phyloP scores from a whole-genome alignment of 2,113 vertebrate species.

The Catharus minimus region DNA sequence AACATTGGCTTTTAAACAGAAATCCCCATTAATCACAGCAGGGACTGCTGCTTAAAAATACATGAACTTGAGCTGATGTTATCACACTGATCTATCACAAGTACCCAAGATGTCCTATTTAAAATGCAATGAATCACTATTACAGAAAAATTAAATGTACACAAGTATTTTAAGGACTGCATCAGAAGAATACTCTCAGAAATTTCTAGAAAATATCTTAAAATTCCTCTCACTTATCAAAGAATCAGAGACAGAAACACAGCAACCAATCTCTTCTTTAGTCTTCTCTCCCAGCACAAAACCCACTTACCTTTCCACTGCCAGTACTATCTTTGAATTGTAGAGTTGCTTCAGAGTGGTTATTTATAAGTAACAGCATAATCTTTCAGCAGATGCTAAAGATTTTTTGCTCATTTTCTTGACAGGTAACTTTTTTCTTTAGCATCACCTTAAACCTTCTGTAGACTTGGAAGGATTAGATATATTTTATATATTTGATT shows the following conservation, averaged over 20 bases:
- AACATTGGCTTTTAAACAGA: not conserved
- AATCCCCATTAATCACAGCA: not conserved
- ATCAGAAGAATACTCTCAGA: not conserved
- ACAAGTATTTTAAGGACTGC: not conserved
- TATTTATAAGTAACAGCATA: not conserved
- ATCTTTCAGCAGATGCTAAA: not conserved
- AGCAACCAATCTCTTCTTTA: not conserved
- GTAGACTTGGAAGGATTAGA: not conserved
- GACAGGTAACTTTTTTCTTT: not conserved
- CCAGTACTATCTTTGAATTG: not conserved
- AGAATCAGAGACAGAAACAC: not conserved
- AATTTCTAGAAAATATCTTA: not conserved
- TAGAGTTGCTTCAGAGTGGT: not conserved
- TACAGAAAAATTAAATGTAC: not conserved
- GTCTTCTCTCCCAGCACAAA: not conserved
- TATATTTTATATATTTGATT: not conserved
- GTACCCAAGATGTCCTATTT: not conserved
- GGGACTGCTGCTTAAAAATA: constrained; percentile 16
- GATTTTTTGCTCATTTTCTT: not conserved
- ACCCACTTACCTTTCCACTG: not conserved
- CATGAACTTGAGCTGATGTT: not conserved
- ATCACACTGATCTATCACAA: not conserved
- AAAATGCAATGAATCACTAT: not conserved
- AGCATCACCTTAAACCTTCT: not conserved
- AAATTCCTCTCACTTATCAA: not conserved